Conservation (phyloP, 1,140 invertebrate genomes). For the Heliconius hermathena region DNA sequence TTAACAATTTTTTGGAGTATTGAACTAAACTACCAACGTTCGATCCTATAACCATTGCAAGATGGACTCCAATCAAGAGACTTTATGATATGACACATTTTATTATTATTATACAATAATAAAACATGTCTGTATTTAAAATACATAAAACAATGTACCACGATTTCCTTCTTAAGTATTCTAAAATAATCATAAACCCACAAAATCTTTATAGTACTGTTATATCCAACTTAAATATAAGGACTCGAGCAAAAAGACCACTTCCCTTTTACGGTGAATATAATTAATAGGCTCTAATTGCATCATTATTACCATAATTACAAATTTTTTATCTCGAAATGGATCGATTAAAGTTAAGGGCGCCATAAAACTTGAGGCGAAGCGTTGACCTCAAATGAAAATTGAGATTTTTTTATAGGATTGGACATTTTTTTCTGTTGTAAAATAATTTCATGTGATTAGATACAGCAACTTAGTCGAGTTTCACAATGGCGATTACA, state of each 20-base stretch:
- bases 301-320: constrained; percentile 29
- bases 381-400: constrained; percentile 28
- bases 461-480: constrained; percentile 30
- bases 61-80: no score
- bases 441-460: constrained; percentile 44
- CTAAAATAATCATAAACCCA: neutral
- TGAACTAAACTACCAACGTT: no score
- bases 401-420: constrained; percentile 28
- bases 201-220: constrained; percentile 4
- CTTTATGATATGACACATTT: neutral
- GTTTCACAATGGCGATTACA: constrained; percentile 19
- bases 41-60: no score
- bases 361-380: constrained; percentile 21
- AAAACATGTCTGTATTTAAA: neutral
- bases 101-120: neutral
- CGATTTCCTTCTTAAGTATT: neutral
- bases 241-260: constrained; percentile 5
- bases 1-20: no score
- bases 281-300: constrained; percentile 28
- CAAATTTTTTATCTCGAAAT: constrained; percentile 28
- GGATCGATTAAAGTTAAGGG: constrained; percentile 26
- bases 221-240: constrained; percentile 13
- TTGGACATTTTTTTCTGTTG: constrained; percentile 37
- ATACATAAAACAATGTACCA: neutral
- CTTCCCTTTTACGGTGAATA: constrained; percentile 19